Evolutionary conservation across 2,888 invertebrate genomes (phyloP), one percentile per base, ranked within the genome.

Genomic region (Pollenia labialis): DNA sequence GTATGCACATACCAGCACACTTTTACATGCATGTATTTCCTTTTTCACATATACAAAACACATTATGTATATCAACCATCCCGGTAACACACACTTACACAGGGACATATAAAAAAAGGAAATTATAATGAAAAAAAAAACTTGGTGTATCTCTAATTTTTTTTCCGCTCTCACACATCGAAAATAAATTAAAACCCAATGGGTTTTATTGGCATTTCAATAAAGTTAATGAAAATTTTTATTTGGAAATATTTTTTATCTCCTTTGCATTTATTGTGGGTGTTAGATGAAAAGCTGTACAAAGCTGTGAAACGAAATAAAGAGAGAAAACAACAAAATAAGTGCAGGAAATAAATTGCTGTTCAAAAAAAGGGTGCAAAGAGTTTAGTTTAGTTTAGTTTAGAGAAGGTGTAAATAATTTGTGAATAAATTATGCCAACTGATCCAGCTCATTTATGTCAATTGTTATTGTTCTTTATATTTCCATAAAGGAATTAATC

Each of bases 221-320:
- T 84, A 79, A 74, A 84, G 56, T 79, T 79, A 84, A 84, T 79
- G 74, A 84, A 84, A 74, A 68, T 84, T 79, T 79, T 74, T 84
- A 79, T 74, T 60, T 74, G 56, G 44, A 79, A 72, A 40, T 18
- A 9, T 54, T 52, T 44, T 66, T 46, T 46, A 12, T 18, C 1
- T 2, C 11, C 6, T 62, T 18, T 11, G 12, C 8, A 60, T 52
- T 32, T 23, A 6, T 11, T 16, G 14, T 6, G 9, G 23, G 46
- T 14, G 23, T 52, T 16, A 14, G 14, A 23, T 8, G 8, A 16
- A 12, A 14, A 11, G 1, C n/a, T 32, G 32, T 32, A 6, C 42
- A 44, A 10, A 2, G 14, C 32, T 46, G 18, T 23, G 18, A 18
- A 40, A 32, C 11, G 32, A 23, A 14, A n/a, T 18, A 6, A n/a